Evolutionary conservation across 2,113 vertebrate genomes (phyloP).

Genomic region (Nematolebias whitei): DNA sequence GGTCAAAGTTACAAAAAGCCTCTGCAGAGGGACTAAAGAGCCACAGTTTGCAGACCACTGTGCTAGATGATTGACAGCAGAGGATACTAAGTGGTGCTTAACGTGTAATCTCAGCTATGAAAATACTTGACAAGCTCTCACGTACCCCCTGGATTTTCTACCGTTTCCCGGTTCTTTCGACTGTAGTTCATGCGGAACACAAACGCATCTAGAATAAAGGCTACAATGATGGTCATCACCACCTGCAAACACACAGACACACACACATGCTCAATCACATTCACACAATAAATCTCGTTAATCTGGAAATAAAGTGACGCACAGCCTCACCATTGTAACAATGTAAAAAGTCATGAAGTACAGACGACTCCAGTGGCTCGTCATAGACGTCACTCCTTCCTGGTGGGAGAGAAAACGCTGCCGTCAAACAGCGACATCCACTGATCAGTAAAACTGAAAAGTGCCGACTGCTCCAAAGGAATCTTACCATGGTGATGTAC

Average conservation of each 20-base stretch:
- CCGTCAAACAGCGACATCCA: constrained; percentile 13
- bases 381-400: constrained; percentile 97
- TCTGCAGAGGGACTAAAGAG: too few relatives aligned
- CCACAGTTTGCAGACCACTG: too few relatives aligned
- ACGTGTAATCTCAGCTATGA: background rate
- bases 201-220: constrained; percentile 97
- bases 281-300: background rate
- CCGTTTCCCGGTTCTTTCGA: constrained; percentile 90
- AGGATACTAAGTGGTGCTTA: too few relatives aligned
- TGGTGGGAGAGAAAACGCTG: constrained; percentile 55
- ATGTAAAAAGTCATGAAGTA: constrained; percentile 99
- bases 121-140: background rate
- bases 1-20: too few relatives aligned
- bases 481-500: constrained; percentile 98
- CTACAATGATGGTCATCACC: constrained; percentile 98
- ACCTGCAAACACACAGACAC: constrained; percentile 85
- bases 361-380: constrained; percentile 94
- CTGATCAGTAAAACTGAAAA: constrained; percentile 2
- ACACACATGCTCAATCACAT: background rate
- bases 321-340: constrained; percentile 91
- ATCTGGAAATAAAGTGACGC: background rate
- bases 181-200: constrained; percentile 99
- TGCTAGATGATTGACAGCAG: background rate
- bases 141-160: constrained; percentile 83
- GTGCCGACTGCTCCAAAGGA: too few relatives aligned